phyloP scores from a whole-genome alignment of 2,113 vertebrate genomes.

The Eublepharis macularius region DNA sequence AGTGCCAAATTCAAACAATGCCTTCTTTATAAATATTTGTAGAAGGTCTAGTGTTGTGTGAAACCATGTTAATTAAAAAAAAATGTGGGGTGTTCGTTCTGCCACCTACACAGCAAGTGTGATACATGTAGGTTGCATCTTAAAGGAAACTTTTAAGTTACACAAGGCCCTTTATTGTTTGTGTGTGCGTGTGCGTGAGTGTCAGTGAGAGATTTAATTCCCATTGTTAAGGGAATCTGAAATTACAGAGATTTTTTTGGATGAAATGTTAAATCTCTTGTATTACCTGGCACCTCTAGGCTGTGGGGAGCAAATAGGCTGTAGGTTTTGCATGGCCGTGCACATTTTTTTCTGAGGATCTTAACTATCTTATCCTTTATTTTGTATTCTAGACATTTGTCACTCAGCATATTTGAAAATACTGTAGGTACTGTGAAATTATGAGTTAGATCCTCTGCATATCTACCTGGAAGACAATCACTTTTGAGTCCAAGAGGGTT shows the following conservation, averaged over 20 bases:
- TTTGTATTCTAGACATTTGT: too few species aligned
- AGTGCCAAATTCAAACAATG: slow-evolving; percentile 36
- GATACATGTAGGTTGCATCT: slow-evolving; percentile 43
- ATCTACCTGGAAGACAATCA: too few species aligned
- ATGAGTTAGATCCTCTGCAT: too few species aligned
- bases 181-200: neutral
- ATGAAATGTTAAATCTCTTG: neutral
- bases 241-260: too few species aligned
- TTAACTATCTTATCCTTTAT: too few species aligned
- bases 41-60: slow-evolving; percentile 34
- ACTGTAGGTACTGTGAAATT: too few species aligned
- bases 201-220: too few species aligned
- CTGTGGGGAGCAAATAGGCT: neutral
- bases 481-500: too few species aligned
- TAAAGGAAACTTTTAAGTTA: neutral
- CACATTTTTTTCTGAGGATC: too few species aligned
- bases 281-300: too few species aligned
- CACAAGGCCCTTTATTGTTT: neutral
- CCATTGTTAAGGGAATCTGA: neutral
- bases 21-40: slow-evolving; percentile 27
- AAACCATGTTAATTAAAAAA: neutral
- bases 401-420: too few species aligned
- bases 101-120: neutral
- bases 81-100: neutral
- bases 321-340: neutral